Evolutionary conservation across 2,797 vertebrate genomes (phyloP).

Genomic region (Schizopygopsis malacanthus): DNA sequence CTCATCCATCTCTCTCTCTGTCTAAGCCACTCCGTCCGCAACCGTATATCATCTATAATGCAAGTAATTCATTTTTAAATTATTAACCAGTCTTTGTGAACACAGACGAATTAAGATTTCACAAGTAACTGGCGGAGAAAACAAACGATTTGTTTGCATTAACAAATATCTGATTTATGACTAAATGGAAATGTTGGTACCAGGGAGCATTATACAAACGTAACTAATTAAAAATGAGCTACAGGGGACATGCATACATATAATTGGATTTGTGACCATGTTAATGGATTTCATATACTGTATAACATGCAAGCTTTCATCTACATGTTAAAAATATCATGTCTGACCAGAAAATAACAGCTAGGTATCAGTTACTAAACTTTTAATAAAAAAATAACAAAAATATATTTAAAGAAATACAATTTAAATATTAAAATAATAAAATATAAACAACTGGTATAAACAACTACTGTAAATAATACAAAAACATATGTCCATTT

Average conservation of each 20-base stretch:
- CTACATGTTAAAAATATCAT: background rate
- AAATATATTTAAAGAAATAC: background rate
- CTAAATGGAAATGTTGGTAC: background rate
- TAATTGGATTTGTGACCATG: background rate
- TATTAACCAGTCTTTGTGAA: slow-evolving; percentile 73
- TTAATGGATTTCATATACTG: background rate
- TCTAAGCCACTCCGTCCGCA: slow-evolving; percentile 63
- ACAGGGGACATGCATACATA: background rate
- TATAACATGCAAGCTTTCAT: background rate
- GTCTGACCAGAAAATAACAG: background rate
- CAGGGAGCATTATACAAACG: background rate
- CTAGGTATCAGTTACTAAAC: too few species aligned
- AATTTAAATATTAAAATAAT: background rate
- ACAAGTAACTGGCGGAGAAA: slow-evolving; percentile 51
- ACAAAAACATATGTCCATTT: too few species aligned
- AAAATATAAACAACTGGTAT: background rate
- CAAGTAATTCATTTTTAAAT: slow-evolving; percentile 68
- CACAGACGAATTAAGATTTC: slow-evolving; percentile 65
- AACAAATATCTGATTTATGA: background rate
- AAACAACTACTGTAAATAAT: background rate
- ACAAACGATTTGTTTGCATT: slow-evolving; percentile 12
- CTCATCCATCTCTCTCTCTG: slow-evolving; percentile 45
- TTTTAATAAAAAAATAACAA: background rate
- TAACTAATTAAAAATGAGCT: slow-evolving; percentile 4
- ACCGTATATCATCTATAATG: slow-evolving; percentile 74